These are phyloP conservation scores for Drosophila bifasciata DNA, from an alignment of 1,140 invertebrate genomes.

Conservation along the genomic window DNA sequence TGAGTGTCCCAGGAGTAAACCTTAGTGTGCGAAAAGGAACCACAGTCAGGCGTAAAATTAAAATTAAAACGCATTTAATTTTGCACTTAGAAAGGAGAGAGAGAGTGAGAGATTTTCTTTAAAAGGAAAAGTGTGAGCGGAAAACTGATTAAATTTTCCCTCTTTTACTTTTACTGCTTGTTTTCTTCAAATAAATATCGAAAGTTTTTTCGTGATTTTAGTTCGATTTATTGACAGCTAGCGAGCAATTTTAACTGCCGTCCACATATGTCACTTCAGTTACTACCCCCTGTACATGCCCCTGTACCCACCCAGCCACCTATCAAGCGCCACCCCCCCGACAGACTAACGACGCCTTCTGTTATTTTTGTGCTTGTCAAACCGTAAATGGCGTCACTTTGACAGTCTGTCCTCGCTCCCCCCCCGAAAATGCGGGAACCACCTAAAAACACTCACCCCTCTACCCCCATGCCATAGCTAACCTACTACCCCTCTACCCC, in stretches of 20 bases:
- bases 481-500: no score
- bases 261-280: conserved; percentile 41
- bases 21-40: conserved; percentile 1
- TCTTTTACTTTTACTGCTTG: not conserved
- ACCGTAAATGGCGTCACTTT: conserved; percentile 60
- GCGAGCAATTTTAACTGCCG: conserved; percentile 45
- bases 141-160: no score
- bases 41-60: conserved; percentile 46
- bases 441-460: not conserved
- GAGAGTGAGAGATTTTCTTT: conserved; percentile 15
- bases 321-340: conserved; percentile 11
- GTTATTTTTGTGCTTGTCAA: conserved; percentile 48
- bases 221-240: conserved; percentile 39
- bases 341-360: conserved; percentile 31
- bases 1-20: conserved; percentile 11
- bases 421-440: not conserved
- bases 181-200: not conserved
- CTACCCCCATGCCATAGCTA: not conserved
- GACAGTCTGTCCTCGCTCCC: conserved; percentile 21
- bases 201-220: conserved; percentile 39
- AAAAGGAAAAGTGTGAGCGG: not conserved
- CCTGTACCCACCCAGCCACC: not conserved
- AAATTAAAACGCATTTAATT: conserved; percentile 40
- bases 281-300: not conserved
- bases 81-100: no score